Evolutionary conservation across 2,113 vertebrate species (phyloP).

Genomic region (Puffinus mauretanicus): DNA sequence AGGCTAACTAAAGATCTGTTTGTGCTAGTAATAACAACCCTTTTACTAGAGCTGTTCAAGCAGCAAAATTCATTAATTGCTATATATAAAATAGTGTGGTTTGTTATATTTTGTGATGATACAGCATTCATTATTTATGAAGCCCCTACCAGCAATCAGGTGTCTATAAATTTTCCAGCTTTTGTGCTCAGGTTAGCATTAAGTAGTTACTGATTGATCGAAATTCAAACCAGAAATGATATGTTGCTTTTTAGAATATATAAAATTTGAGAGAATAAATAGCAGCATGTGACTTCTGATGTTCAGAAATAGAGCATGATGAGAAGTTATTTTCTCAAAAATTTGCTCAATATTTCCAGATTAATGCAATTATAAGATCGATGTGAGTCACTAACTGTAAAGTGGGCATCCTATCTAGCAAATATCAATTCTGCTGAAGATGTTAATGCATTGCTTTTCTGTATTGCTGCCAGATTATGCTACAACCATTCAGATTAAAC

Average conservation of each 20-base stretch:
- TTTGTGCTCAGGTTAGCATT: not conserved
- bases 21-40: not conserved
- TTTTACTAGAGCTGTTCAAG: not conserved
- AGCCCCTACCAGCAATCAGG: not conserved
- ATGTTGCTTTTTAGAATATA: not conserved
- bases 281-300: not conserved
- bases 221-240: not conserved
- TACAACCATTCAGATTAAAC: not conserved
- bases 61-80: not conserved
- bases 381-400: not conserved
- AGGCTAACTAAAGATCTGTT: not conserved
- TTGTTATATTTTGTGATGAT: not conserved
- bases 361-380: not conserved
- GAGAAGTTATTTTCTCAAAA: not conserved
- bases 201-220: not conserved
- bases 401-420: not conserved
- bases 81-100: not conserved
- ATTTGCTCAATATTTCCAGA: not conserved
- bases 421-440: not conserved
- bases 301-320: not conserved
- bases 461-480: not conserved
- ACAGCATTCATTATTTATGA: not conserved
- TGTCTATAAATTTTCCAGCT: not conserved
- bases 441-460: not conserved
- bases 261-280: not conserved